Evolutionary conservation across 2,888 invertebrate species (phyloP).

Genomic region (Timema podura): DNA sequence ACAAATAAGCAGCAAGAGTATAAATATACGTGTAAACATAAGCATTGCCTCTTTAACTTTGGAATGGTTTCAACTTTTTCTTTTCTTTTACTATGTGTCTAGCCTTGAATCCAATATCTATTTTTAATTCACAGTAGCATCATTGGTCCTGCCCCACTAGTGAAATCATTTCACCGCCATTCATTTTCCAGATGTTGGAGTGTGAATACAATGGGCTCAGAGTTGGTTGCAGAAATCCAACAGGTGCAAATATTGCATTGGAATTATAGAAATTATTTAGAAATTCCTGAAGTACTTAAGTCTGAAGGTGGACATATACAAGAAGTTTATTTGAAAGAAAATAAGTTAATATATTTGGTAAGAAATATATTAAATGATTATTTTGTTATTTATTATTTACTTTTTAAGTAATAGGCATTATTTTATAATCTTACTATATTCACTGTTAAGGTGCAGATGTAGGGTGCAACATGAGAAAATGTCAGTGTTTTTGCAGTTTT

Average conservation of each 20-base stretch:
- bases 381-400: not conserved
- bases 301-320: not conserved
- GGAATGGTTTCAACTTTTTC: too few species aligned
- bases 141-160: too few species aligned
- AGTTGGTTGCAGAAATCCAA: not conserved
- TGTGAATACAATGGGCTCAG: not conserved
- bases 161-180: too few species aligned
- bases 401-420: not conserved
- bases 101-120: too few species aligned
- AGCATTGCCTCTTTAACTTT: too few species aligned
- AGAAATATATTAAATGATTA: not conserved
- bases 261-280: not conserved
- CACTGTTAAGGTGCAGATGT: not conserved
- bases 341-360: not conserved
- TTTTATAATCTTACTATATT: not conserved
- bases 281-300: not conserved
- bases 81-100: too few species aligned
- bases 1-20: too few species aligned
- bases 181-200: too few species aligned
- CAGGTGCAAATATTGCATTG: conserved; percentile 2
- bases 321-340: conserved; percentile 1
- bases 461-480: not conserved
- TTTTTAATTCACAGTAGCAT: too few species aligned
- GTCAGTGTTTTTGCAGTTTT: not conserved
- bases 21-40: too few species aligned